These are phyloP conservation scores for Enchytraeus crypticus DNA, from an alignment of 2,888 invertebrate species.

Conservation along the genomic window DNA sequence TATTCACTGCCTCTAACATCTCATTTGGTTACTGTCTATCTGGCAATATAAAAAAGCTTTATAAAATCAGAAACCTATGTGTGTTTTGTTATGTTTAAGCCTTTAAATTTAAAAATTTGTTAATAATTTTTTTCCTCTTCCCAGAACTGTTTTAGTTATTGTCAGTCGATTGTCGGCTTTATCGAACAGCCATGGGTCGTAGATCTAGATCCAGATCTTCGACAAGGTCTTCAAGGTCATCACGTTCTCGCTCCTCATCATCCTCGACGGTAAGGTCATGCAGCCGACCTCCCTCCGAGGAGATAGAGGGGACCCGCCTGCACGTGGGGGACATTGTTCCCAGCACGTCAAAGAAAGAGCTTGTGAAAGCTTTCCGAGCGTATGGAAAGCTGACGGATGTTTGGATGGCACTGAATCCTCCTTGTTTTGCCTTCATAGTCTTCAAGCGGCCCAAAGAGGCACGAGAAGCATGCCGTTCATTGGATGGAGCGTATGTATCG, in stretches of 20 bases:
- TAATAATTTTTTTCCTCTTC: too few species aligned
- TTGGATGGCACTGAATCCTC: constrained; percentile 57
- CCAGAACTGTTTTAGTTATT: too few species aligned
- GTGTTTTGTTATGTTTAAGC: too few species aligned
- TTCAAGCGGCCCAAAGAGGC: constrained; percentile 55
- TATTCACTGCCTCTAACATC: too few species aligned
- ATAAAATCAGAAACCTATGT: too few species aligned
- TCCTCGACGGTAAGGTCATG: background rate
- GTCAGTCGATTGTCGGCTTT: too few species aligned
- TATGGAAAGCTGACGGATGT: constrained; percentile 55
- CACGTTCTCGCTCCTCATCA: background rate
- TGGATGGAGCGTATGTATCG: constrained; percentile 61
- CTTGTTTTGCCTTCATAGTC: constrained; percentile 58
- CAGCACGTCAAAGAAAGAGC: constrained; percentile 32
- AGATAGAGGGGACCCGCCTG: constrained; percentile 16
- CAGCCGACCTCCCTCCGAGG: background rate
- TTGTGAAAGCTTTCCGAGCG: constrained; percentile 54
- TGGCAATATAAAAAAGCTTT: too few species aligned
- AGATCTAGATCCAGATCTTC: too few species aligned
- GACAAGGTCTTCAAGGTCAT: too few species aligned
- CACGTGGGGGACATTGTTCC: constrained; percentile 20
- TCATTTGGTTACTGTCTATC: too few species aligned
- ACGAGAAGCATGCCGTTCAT: constrained; percentile 70
- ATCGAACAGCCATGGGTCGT: too few species aligned
- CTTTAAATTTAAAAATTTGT: too few species aligned